Percentiles rank a stretch among this genome's conserved stretches.
These are phyloP conservation scores for Hesperophylax magnus DNA, from an alignment of 1,140 invertebrate species.

Conservation along the genomic window DNA sequence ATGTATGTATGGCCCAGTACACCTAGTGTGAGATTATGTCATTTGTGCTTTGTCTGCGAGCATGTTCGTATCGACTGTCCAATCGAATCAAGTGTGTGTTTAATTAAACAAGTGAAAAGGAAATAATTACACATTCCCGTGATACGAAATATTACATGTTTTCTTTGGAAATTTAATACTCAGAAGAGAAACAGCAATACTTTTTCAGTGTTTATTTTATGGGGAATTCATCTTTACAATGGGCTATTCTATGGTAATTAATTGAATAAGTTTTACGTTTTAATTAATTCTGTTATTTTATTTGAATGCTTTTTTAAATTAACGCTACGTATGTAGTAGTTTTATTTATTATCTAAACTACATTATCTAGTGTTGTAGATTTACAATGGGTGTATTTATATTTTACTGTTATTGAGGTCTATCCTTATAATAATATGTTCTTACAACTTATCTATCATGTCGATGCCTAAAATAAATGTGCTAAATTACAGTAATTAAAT, in stretches of 20 bases:
- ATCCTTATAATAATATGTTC: too few species aligned
- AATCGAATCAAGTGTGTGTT: background rate
- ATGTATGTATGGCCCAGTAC: background rate
- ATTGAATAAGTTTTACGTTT: background rate
- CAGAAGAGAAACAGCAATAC: background rate
- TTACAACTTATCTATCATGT: too few species aligned
- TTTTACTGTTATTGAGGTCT: too few species aligned
- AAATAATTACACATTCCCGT: too few species aligned
- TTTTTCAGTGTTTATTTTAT: slow-evolving; percentile 2
- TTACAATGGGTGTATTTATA: too few species aligned
- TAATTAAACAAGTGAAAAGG: too few species aligned
- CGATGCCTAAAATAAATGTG: background rate
- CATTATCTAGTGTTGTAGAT: too few species aligned
- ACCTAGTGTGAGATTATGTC: slow-evolving; percentile 28
- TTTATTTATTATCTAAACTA: too few species aligned
- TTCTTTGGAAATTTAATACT: background rate
- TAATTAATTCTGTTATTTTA: too few species aligned
- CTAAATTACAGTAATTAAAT: background rate
- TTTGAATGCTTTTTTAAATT: too few species aligned
- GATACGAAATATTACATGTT: too few species aligned
- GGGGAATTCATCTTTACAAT: slow-evolving; percentile 16
- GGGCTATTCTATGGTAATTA: slow-evolving; percentile 27
- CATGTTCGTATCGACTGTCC: background rate
- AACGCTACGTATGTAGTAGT: too few species aligned
- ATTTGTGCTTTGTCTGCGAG: slow-evolving; percentile 16